phyloP scores from a whole-genome alignment of 2,888 invertebrate genomes.

The Chironomus tentans region DNA sequence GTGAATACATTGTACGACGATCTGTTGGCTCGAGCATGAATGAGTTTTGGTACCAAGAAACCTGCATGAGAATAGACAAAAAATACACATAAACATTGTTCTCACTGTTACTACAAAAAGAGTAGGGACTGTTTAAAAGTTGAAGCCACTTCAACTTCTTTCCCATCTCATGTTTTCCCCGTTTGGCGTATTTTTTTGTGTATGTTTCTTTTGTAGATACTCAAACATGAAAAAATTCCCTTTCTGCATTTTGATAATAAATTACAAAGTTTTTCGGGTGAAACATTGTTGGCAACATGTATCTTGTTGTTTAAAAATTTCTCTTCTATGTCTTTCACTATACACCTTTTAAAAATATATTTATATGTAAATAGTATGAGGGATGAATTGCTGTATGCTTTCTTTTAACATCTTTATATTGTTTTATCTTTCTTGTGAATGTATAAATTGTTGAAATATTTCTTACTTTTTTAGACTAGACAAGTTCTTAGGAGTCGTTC shows the following conservation, averaged over 20 bases:
- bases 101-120: too few relatives aligned
- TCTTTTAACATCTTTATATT: too few relatives aligned
- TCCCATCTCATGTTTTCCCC: neutral
- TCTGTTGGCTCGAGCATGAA: slow-evolving; percentile 53
- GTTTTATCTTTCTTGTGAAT: too few relatives aligned
- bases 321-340: too few relatives aligned
- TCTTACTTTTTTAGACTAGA: too few relatives aligned
- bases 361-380: too few relatives aligned
- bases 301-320: neutral
- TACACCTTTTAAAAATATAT: too few relatives aligned
- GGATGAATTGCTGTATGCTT: too few relatives aligned
- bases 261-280: slow-evolving; percentile 2
- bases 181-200: neutral
- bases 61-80: slow-evolving; percentile 36
- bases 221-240: too few relatives aligned
- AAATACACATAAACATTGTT: neutral
- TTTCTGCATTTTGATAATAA: slow-evolving; percentile 7
- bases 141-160: neutral
- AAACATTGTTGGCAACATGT: slow-evolving; percentile 20
- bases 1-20: slow-evolving; percentile 50
- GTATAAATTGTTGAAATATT: too few relatives aligned
- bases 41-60: slow-evolving; percentile 57
- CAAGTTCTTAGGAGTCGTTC: too few relatives aligned
- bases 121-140: neutral
- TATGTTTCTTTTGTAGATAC: neutral